Evolutionary conservation across 2,797 vertebrate genomes (phyloP), one percentile per base, ranked within the genome.

Genomic region (Onychomys torridus): DNA sequence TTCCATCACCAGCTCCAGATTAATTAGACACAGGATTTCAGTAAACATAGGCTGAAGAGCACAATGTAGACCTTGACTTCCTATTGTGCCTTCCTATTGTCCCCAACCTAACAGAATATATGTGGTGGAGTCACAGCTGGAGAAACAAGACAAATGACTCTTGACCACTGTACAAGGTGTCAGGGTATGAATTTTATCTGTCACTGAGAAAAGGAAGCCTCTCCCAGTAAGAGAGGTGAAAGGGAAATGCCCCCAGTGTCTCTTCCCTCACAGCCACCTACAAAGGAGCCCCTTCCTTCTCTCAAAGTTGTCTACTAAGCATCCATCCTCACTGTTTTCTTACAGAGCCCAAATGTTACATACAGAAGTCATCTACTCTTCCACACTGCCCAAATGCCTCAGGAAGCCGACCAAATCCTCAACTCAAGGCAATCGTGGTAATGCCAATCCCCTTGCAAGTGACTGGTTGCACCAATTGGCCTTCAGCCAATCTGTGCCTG

Each of bases 11-110:
- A 75, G n/a, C 88, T 95, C 89, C 59, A 71, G 77, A 89, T 90
- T 82, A 91, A 89, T 77, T 91, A 81, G 46, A 89, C 40, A 79
- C 19, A 76, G 25, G 40, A 85, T 96, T 95, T 43, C 14, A 81
- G 69, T 77, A 89, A 93, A 95, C 52, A 81, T n/a, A 73, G 52
- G 93, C 16, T 76, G 8, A 23, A 89, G 4, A 76, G 84, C 27
- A 96, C 43, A 89, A n/a, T 78, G 73, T 92, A 17, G 55, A 95
- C 29, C 49, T 92, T 97, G 69, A 67, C 55, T 75, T 75, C 37
- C 49, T 52, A 76, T 25, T 63, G 49, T 81, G 34, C 17, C 52
- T 96, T 96, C 43, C 63, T 91, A 40, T 78, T 55, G 75, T 79
- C 5, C 9, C 0, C 57, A 10, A 34, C 8, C 13, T 67, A 34